Conservation (phyloP, 2,888 invertebrate genomes). For the Pristionchus fissidentatus region DNA sequence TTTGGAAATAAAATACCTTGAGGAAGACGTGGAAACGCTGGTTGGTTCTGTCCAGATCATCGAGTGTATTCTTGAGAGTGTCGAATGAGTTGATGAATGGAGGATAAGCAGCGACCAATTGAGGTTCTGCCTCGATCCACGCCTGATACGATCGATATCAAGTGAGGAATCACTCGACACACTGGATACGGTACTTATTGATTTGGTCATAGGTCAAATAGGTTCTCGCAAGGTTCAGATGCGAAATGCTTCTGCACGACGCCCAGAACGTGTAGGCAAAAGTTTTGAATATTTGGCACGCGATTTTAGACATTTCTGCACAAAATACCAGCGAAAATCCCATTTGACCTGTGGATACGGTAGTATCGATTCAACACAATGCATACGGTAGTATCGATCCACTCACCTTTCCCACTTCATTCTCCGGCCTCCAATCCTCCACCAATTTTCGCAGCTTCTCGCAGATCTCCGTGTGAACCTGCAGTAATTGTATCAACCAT, state of each 20-base stretch:
- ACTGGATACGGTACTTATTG: too few species aligned
- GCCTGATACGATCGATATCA: constrained; percentile 81
- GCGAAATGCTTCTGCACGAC: too few species aligned
- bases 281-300: too few species aligned
- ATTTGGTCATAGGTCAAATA: too few species aligned
- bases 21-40: constrained; percentile 98
- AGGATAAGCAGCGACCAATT: constrained; percentile 84
- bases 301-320: too few species aligned
- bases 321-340: too few species aligned
- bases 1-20: too few species aligned
- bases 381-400: not conserved
- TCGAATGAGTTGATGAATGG: constrained; percentile 98
- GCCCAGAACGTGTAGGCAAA: too few species aligned
- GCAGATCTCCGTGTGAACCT: constrained; percentile 87
- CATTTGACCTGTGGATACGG: too few species aligned
- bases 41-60: constrained; percentile 90
- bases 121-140: constrained; percentile 81
- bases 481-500: constrained; percentile 75
- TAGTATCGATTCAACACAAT: not conserved
- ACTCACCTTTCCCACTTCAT: constrained; percentile 46
- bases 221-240: too few species aligned
- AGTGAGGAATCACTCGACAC: too few species aligned
- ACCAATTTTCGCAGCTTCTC: constrained; percentile 80
- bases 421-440: constrained; percentile 74
- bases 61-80: constrained; percentile 92